A percentile compares a stretch with the other conserved stretches of the same genome.
Conservation (phyloP, 2,797 vertebrate species). For the Buceros bicornis region DNA sequence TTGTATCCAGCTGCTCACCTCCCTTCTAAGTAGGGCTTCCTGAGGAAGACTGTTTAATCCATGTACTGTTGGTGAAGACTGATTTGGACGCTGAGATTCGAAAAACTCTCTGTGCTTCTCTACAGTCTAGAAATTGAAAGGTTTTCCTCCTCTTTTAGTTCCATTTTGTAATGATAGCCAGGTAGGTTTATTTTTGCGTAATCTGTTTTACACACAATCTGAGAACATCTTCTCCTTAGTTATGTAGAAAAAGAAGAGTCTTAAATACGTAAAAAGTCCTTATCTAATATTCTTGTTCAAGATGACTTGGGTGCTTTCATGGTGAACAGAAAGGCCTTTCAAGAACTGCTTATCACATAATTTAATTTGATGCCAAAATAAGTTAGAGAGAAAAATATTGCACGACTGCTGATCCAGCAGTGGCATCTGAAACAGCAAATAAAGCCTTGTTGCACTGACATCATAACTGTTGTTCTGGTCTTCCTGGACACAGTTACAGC, state of each 20-base stretch:
- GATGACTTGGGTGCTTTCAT: neutral
- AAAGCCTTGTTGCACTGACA: neutral
- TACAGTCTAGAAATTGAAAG: neutral
- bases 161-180: neutral
- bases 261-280: neutral
- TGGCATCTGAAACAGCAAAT: neutral
- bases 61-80: neutral
- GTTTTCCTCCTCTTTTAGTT: neutral
- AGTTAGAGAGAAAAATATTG: neutral
- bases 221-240: neutral
- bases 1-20: neutral
- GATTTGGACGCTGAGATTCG: neutral
- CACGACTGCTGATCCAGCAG: neutral
- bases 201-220: neutral
- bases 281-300: neutral
- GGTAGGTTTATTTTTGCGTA: neutral
- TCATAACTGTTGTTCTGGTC: no score
- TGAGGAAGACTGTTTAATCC: neutral
- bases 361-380: neutral
- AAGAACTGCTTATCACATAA: neutral
- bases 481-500: neutral
- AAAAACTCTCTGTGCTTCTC: neutral
- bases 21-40: neutral
- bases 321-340: neutral
- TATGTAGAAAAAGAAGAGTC: no score